Conservation (phyloP, 2,888 invertebrate genomes). For the Agrotis segetum region DNA sequence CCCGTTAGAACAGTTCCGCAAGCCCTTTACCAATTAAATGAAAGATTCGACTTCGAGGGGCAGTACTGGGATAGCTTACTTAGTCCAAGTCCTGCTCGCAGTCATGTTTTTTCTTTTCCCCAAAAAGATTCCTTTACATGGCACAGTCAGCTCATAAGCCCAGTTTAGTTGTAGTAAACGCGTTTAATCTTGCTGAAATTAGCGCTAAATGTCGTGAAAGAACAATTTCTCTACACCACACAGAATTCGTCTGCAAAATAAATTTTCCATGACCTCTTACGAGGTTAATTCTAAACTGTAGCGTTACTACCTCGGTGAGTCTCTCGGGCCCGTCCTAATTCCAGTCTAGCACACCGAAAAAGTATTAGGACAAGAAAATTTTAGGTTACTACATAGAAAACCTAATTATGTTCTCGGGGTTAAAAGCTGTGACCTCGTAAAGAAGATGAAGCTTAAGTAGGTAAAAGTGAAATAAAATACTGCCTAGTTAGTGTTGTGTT, state of each 20-base stretch:
- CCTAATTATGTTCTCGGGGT: neutral
- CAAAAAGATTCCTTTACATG: neutral
- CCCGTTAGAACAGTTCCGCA: too few relatives aligned
- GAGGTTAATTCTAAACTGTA: slow-evolving; percentile 28
- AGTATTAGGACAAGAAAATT: slow-evolving; percentile 5
- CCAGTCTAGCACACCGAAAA: slow-evolving; percentile 9
- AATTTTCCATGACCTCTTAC: slow-evolving; percentile 35
- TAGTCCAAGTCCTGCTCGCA: too few relatives aligned
- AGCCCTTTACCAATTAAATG: too few relatives aligned
- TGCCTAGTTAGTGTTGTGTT: too few relatives aligned
- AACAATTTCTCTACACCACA: neutral
- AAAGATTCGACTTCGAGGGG: too few relatives aligned
- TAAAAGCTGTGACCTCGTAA: neutral
- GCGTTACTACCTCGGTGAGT: slow-evolving; percentile 4
- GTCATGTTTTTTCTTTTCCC: too few relatives aligned
- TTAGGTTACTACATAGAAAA: neutral
- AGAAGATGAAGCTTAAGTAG: neutral
- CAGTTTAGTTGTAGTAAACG: neutral
- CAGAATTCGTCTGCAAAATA: slow-evolving; percentile 2
- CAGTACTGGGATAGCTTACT: too few relatives aligned
- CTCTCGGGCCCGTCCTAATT: slow-evolving; percentile 28
- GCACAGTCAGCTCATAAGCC: neutral
- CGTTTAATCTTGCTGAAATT: neutral
- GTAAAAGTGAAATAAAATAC: too few relatives aligned
- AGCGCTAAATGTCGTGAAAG: neutral